Evolutionary conservation across 2,797 vertebrate species (phyloP).

Genomic region (Rhodeus uyekii): DNA sequence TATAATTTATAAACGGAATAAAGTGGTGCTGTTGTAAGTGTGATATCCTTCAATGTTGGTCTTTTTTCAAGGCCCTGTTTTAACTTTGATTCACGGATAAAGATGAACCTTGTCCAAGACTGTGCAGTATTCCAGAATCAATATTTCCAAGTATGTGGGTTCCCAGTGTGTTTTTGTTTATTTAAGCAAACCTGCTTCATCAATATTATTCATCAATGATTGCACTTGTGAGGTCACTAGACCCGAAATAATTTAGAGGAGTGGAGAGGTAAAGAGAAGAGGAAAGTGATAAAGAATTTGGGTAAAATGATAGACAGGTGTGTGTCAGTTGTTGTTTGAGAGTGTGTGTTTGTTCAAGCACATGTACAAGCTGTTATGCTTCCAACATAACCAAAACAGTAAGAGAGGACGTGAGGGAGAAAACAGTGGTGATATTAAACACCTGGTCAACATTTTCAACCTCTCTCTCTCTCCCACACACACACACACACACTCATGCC

Average conservation of each 20-base stretch:
- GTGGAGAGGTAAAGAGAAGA: background rate
- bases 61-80: constrained; percentile 32
- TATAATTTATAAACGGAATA: constrained; percentile 12
- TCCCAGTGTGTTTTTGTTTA: constrained; percentile 34
- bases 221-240: constrained; percentile 31
- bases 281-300: background rate
- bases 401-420: constrained; percentile 48
- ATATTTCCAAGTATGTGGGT: constrained; percentile 50
- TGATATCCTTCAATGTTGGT: too few relatives aligned
- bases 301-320: constrained; percentile 30
- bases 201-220: constrained; percentile 55
- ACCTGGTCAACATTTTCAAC: constrained; percentile 64
- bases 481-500: background rate
- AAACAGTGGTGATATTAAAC: constrained; percentile 67
- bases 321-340: constrained; percentile 11
- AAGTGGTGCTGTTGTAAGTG: background rate
- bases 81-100: constrained; percentile 42
- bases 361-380: constrained; percentile 56
- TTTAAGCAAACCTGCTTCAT: constrained; percentile 47
- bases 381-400: constrained; percentile 52
- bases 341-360: constrained; percentile 22
- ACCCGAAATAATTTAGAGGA: background rate
- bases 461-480: too few relatives aligned
- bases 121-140: constrained; percentile 55
- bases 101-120: constrained; percentile 35